Conservation (phyloP, 2,113 vertebrate genomes). For the Varanus komodoensis region DNA sequence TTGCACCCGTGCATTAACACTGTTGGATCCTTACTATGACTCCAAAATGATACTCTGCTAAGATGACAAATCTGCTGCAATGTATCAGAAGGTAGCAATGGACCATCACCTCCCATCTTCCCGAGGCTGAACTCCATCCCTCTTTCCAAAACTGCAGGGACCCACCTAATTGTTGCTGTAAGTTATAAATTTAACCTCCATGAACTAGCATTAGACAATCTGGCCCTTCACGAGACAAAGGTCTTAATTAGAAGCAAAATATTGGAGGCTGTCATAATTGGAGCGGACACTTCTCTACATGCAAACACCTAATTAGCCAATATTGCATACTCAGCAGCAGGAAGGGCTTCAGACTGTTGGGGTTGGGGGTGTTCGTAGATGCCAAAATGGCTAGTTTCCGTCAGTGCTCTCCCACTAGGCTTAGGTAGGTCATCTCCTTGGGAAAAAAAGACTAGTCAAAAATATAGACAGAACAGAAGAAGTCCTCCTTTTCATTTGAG, state of each 20-base stretch:
- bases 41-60: neutral
- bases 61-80: neutral
- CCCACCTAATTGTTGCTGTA: neutral
- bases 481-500: constrained; percentile 24
- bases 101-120: neutral
- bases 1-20: no score
- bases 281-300: constrained; percentile 6
- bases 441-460: constrained; percentile 18
- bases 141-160: neutral
- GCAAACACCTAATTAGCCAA: constrained; percentile 4
- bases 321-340: neutral
- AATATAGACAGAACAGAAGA: constrained; percentile 28
- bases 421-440: constrained; percentile 20
- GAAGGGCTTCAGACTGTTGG: neutral
- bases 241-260: constrained; percentile 37
- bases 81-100: neutral
- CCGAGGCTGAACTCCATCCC: neutral
- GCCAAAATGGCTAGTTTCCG: neutral
- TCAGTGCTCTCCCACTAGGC: constrained; percentile 2
- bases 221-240: neutral
- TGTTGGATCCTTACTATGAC: no score
- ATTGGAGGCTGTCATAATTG: neutral
- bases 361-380: neutral
- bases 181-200: neutral
- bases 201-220: fast-evolving